Percentiles rank a stretch among this genome's conserved stretches.
Conservation (phyloP, 2,888 invertebrate genomes). For the Callosobruchus maculatus region DNA sequence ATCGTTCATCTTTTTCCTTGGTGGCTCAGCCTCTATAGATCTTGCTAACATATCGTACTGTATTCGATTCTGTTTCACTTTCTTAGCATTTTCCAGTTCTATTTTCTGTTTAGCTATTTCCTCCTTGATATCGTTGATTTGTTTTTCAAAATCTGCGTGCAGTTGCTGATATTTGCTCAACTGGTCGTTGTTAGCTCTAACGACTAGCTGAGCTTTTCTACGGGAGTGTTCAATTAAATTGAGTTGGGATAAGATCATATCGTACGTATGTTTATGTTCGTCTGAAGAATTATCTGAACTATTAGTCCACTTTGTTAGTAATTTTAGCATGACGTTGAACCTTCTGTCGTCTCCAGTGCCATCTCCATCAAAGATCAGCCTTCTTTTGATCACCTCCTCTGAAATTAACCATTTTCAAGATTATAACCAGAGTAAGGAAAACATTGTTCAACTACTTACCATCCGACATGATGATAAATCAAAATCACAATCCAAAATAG, state of each 20-base stretch:
- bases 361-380: constrained; percentile 93
- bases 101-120: constrained; percentile 80
- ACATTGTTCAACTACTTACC: neutral
- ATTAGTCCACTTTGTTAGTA: constrained; percentile 77
- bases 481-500: too few species aligned
- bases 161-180: constrained; percentile 69
- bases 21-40: constrained; percentile 86
- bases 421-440: neutral
- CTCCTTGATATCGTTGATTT: constrained; percentile 74
- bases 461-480: neutral
- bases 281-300: constrained; percentile 62
- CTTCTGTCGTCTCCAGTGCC: constrained; percentile 94
- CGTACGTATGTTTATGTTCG: constrained; percentile 69
- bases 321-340: constrained; percentile 79
- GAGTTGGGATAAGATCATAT: constrained; percentile 77
- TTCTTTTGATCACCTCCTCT: constrained; percentile 92
- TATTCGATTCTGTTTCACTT: constrained; percentile 83
- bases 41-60: constrained; percentile 92
- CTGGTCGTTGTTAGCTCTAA: constrained; percentile 79
- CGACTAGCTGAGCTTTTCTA: constrained; percentile 74
- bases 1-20: constrained; percentile 75
- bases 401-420: constrained; percentile 29
- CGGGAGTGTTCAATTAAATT: constrained; percentile 87
- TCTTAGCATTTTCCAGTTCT: constrained; percentile 77
- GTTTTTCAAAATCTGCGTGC: constrained; percentile 71